Base-by-base conservation (phyloP, 2,888 invertebrate species). In the Apotomis capreana region DNA sequence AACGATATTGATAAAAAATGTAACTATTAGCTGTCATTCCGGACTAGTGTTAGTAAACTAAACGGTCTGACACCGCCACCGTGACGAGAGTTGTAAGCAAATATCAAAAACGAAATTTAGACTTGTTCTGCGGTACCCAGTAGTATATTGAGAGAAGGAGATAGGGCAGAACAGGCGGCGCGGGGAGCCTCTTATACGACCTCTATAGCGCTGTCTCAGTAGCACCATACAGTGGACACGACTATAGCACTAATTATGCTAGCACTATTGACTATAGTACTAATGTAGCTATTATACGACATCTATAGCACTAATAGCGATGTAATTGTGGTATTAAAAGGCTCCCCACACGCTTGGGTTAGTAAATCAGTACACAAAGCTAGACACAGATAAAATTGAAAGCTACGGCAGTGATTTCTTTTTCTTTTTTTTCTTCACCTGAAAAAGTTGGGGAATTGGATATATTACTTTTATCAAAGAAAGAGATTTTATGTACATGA, bases 71-170 rank as follows among this genome's bases (percentile, higher is more conserved):
- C 86, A 92, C 91, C 92, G 91, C 89, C 92, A 92, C 93, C 93
- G 90, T 90, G 89, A 88, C 85, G 87, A 88, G 83, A 87, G 78
- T 87, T 84, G 84, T 84, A 92, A 93, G 93, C 93, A 93, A 93
- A 93, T 92, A 92, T 84, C 93, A 94, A 94, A 94, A 93, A 93
- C 88, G 93, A 93, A 92, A 93, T 93, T 94, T 93, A 94, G 93
- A 94, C 94, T 89, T 89, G 92, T 92, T 93, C 93, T 92, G 92
- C 91, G 81, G 84, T 82, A 83, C 86, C 87, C 88, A 86, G 84
- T 85, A 79, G 81, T 83, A 80, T 83, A 84, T 75, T 75, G 72
- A 79, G 74, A 73, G 76, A 79, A 82, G 81, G 79, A 87, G 79
- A 84, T 85, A 79, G 84, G 85, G 90, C 92, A 92, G 92, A 92